Conservation (phyloP, 2,888 invertebrate species). For the Rotaria macrura region DNA sequence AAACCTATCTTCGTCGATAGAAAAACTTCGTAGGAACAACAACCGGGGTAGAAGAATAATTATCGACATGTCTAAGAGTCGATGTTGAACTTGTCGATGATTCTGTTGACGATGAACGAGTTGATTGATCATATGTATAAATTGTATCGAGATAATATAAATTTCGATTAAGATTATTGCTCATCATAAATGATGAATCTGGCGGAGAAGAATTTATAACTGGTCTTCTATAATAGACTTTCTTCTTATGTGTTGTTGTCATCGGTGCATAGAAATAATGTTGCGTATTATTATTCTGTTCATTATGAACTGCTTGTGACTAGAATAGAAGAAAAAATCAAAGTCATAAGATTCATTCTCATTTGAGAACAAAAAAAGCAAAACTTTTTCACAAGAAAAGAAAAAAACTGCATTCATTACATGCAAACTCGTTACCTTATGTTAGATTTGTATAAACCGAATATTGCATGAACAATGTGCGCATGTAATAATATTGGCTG, state of each 20-base stretch:
- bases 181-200: not conserved
- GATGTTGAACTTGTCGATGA: constrained; percentile 17
- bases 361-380: too few species aligned
- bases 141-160: not conserved
- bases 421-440: not conserved
- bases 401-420: not conserved
- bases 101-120: not conserved
- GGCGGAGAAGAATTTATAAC: not conserved
- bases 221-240: not conserved
- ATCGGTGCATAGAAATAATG: not conserved
- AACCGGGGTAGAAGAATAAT: not conserved
- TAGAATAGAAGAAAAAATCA: not conserved
- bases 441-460: not conserved
- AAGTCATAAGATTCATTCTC: too few species aligned
- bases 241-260: not conserved
- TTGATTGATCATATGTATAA: not conserved
- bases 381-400: too few species aligned
- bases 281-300: not conserved
- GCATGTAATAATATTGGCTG: not conserved
- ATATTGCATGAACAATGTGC: not conserved
- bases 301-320: not conserved
- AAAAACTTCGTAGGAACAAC: not conserved
- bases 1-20: constrained; percentile 8
- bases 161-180: not conserved
- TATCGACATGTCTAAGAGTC: not conserved